Conservation (phyloP, 2,888 invertebrate species). For the Sarcophaga rosellei region DNA sequence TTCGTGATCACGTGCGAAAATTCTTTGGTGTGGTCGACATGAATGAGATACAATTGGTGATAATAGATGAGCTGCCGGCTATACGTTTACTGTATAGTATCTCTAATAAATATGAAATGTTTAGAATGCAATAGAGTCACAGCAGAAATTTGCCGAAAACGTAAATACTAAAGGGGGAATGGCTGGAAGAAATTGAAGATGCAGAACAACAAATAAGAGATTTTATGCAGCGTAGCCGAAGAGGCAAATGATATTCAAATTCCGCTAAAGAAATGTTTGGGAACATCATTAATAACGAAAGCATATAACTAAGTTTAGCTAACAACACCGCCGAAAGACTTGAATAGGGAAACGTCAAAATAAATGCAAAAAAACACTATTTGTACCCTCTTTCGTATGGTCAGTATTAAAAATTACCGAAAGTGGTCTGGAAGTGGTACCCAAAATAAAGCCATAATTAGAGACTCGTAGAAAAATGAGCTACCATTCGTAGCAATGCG, state of each 20-base stretch:
- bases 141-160: no score
- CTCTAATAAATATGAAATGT: no score
- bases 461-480: slow-evolving; percentile 21
- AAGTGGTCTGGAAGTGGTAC: slow-evolving; percentile 43
- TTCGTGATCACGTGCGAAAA: no score
- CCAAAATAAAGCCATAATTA: slow-evolving; percentile 22
- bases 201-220: no score
- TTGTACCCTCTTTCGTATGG: slow-evolving; percentile 47
- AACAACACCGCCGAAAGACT: slow-evolving; percentile 29
- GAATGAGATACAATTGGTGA: no score
- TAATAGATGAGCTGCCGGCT: no score
- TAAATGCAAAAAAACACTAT: slow-evolving; percentile 40
- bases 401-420: slow-evolving; percentile 56
- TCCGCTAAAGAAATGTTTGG: slow-evolving; percentile 4
- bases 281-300: not conserved
- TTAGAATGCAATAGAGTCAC: no score
- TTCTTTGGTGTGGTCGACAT: no score
- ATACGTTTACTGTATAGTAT: no score
- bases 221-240: not conserved
- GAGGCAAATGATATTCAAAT: slow-evolving; percentile 1
- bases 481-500: slow-evolving; percentile 15
- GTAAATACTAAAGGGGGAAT: no score
- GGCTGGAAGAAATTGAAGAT: no score
- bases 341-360: slow-evolving; percentile 21
- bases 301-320: not conserved